phyloP scores from a whole-genome alignment of 2,797 vertebrate species.

The Sciaenops ocellatus region DNA sequence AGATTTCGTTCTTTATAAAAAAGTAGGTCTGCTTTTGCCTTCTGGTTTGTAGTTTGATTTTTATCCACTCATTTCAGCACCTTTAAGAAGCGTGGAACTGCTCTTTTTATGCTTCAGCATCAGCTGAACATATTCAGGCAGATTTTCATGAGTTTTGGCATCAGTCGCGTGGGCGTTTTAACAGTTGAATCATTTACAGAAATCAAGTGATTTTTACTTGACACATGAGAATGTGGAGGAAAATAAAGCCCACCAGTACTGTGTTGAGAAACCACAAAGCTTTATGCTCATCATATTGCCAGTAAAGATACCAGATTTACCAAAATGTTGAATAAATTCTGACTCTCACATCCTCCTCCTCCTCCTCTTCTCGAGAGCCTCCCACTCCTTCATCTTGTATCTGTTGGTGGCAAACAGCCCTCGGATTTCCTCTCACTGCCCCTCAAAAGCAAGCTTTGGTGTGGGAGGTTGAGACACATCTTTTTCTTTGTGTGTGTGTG shows the following conservation, averaged over 20 bases:
- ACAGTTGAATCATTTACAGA: constrained; percentile 55
- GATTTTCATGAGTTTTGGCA: constrained; percentile 16
- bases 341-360: constrained; percentile 64
- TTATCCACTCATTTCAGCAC: constrained; percentile 10
- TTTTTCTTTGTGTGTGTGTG: constrained; percentile 48
- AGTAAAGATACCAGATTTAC: constrained; percentile 65
- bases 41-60: constrained; percentile 12
- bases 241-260: constrained; percentile 42
- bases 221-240: constrained; percentile 30
- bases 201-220: constrained; percentile 40
- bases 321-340: constrained; percentile 54
- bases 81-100: not conserved
- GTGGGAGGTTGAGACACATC: constrained; percentile 56
- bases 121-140: constrained; percentile 4
- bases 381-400: constrained; percentile 55
- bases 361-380: constrained; percentile 44
- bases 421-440: constrained; percentile 62
- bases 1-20: constrained; percentile 5
- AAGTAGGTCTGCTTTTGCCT: constrained; percentile 1
- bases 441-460: constrained; percentile 57
- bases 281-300: constrained; percentile 42
- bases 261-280: constrained; percentile 47
- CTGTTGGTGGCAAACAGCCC: constrained; percentile 63
- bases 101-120: constrained; percentile 6
- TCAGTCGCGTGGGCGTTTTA: constrained; percentile 38